These are phyloP conservation scores for Clarias fuscus DNA, from an alignment of 2,797 vertebrate genomes.

Conservation along the genomic window DNA sequence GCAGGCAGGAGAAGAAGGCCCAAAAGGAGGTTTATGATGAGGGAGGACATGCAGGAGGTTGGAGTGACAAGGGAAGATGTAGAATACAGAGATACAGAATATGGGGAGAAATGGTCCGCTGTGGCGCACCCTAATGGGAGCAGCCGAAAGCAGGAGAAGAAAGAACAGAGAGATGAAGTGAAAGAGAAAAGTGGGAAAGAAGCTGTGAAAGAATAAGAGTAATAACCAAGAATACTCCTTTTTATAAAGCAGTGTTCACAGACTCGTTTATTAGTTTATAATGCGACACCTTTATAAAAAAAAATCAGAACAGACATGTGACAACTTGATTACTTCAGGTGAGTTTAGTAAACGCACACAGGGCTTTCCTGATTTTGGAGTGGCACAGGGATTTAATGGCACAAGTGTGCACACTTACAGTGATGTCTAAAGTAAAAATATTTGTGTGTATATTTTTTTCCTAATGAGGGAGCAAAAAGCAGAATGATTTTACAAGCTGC, in stretches of 20 bases:
- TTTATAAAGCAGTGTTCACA: neutral
- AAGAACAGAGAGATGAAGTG: too few species aligned
- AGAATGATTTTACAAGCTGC: neutral
- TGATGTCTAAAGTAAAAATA: neutral
- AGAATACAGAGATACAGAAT: too few species aligned
- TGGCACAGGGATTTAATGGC: neutral
- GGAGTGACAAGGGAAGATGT: neutral
- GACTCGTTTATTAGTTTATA: slow-evolving; percentile 1
- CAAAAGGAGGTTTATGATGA: too few species aligned
- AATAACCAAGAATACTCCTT: neutral
- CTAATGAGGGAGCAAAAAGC: neutral
- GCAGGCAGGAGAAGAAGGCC: too few species aligned
- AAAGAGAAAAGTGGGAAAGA: neutral
- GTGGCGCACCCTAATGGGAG: too few species aligned
- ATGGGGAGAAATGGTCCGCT: too few species aligned
- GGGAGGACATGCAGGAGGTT: too few species aligned
- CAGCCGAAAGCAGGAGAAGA: too few species aligned
- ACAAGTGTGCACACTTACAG: neutral
- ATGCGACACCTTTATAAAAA: neutral
- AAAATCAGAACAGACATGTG: neutral
- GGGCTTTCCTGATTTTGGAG: neutral
- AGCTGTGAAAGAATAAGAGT: neutral
- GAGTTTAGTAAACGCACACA: neutral
- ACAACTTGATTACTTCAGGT: neutral
- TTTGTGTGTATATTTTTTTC: neutral